Conservation (phyloP, 2,113 vertebrate genomes). For the Marcusenius ussheri region DNA sequence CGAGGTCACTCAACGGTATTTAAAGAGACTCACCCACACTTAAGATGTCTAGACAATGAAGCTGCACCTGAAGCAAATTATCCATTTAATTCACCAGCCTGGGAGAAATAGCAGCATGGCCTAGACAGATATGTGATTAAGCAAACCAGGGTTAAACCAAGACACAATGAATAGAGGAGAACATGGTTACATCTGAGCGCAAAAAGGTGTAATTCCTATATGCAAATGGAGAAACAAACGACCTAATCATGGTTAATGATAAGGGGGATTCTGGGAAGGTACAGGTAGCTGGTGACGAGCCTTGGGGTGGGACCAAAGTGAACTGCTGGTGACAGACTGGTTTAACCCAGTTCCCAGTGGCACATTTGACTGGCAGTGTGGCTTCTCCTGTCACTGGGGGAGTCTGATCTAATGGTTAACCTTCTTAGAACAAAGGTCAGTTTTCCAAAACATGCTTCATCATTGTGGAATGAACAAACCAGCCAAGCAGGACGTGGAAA, state of each 20-base stretch:
- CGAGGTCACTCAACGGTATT: background rate
- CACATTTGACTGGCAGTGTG: background rate
- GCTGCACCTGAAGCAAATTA: background rate
- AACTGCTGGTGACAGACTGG: background rate
- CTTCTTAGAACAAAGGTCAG: background rate
- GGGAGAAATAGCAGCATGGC: background rate
- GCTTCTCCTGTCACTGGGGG: background rate
- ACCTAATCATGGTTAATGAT: background rate
- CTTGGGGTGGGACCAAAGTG: background rate
- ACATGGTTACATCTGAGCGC: background rate
- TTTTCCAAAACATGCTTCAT: background rate
- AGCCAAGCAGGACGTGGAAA: background rate
- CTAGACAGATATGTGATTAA: background rate
- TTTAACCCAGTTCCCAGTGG: background rate
- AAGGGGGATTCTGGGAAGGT: background rate
- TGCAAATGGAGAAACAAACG: background rate
- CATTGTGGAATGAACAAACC: background rate
- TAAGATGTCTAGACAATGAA: background rate
- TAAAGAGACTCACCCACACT: background rate
- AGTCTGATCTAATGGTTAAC: background rate
- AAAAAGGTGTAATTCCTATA: background rate
- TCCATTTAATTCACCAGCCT: constrained; percentile 6
- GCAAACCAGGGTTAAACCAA: background rate
- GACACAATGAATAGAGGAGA: background rate
- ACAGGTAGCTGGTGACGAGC: background rate